Base-by-base conservation (phyloP, 2,888 invertebrate species). In the Macrophya alboannulata region DNA sequence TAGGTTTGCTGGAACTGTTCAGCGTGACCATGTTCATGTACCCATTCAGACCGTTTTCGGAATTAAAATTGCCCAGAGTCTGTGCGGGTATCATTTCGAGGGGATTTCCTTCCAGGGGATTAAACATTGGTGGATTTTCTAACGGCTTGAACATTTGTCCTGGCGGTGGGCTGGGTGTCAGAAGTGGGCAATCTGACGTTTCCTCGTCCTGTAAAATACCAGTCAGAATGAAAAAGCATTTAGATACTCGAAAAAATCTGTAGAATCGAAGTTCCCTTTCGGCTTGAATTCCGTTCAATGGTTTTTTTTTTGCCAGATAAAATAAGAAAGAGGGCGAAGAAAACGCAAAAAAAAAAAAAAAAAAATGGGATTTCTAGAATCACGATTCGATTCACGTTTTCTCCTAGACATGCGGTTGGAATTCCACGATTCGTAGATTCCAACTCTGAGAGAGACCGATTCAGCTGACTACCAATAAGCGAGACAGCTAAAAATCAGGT, bases 171-270 rank as follows among this genome's bases (percentile, higher is more conserved):
- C 95, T 95, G 8, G 96, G 96, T 45, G 95, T 96, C 74, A 97
- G 91, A 65, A 96, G 93, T 71, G 96, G 95, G 90, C 96, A 96
- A 89, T 96, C 96, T 81, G 96, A 96, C 1, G 96, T 95, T 87
- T 96, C 96, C 86, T 96, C 96, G 65, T 94, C 94, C 90, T 93
- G 31, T 48, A 8, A 25, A 51, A 71, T 12, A 55, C 40, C 25
- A 12, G 12, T 17, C 48, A 45, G 8, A 31, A 31, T 37, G n/a
- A 37, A 37, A 17, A 77, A 9, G 55, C 25, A 51, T 31, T 31
- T 9, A 43, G n/a, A n/a, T 8, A 31, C 6, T 31, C 17, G 17
- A 51, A 17, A 43, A 62, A 43, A 21, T 81, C 17, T 5, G 10
- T 17, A 21, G 21, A 4, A 62, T 43, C 0, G 12, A 37, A 15